Evolutionary conservation across 2,113 vertebrate genomes (phyloP).

Genomic region (Halichoerus grypus): DNA sequence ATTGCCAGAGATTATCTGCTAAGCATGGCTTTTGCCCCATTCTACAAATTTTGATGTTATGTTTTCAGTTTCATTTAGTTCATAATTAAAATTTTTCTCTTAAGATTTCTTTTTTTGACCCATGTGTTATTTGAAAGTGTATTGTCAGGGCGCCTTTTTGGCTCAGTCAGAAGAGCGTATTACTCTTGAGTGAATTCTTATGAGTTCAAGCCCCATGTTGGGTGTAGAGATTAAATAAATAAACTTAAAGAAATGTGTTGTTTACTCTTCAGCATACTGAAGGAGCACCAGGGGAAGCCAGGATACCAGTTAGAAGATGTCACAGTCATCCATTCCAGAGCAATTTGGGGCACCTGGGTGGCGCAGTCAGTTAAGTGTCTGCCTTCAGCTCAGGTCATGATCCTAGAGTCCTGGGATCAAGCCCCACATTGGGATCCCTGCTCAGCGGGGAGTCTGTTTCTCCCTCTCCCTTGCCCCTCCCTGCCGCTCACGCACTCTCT

Average conservation of each 20-base stretch:
- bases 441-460: background rate
- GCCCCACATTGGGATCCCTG: background rate
- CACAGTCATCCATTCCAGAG: background rate
- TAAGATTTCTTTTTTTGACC: background rate
- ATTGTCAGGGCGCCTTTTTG: background rate
- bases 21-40: background rate
- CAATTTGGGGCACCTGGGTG: background rate
- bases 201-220: background rate
- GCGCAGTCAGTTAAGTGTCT: background rate
- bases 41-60: background rate
- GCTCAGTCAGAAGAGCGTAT: background rate
- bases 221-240: background rate
- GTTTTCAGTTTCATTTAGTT: slow-evolving; percentile 20
- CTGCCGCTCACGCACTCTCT: background rate
- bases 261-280: background rate
- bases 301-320: background rate
- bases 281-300: background rate
- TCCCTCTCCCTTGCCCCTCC: background rate
- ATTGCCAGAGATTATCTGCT: background rate
- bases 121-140: background rate
- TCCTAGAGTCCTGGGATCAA: background rate
- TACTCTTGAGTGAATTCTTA: background rate
- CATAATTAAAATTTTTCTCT: background rate
- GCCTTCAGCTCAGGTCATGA: background rate
- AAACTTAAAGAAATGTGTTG: background rate